Conservation (phyloP, 2,113 vertebrate species). For the Colistium nudipinnis region DNA sequence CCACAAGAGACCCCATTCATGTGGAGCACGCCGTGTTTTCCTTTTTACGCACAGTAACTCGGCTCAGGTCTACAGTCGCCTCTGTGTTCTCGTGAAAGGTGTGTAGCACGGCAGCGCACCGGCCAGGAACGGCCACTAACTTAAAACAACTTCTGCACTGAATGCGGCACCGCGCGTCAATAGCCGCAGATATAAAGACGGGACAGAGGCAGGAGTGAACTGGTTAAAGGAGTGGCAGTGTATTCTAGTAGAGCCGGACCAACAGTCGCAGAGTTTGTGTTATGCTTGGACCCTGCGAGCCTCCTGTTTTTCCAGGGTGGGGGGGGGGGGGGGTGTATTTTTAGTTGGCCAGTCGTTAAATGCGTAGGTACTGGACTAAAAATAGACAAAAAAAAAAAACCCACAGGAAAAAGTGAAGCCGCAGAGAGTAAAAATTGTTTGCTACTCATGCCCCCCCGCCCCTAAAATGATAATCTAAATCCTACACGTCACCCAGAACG, state of each 20-base stretch:
- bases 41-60: slow-evolving; percentile 62
- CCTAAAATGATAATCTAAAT: slow-evolving; percentile 69
- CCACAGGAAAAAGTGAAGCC: slow-evolving; percentile 80
- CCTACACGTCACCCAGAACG: slow-evolving; percentile 62
- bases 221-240: slow-evolving; percentile 67
- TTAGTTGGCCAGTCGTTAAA: slow-evolving; percentile 78
- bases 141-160: slow-evolving; percentile 73
- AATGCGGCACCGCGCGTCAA: slow-evolving; percentile 57
- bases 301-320: slow-evolving; percentile 78
- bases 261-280: slow-evolving; percentile 72
- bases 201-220: slow-evolving; percentile 60
- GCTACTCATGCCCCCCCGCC: slow-evolving; percentile 56
- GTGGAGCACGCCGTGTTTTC: slow-evolving; percentile 54
- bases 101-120: slow-evolving; percentile 41
- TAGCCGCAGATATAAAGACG: slow-evolving; percentile 46
- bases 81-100: slow-evolving; percentile 65
- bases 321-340: slow-evolving; percentile 69
- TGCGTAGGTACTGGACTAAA: slow-evolving; percentile 76
- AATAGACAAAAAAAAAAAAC: slow-evolving; percentile 73
- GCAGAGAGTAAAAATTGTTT: slow-evolving; percentile 73
- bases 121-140: slow-evolving; percentile 48
- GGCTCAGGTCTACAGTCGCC: slow-evolving; percentile 64
- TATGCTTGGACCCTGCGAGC: slow-evolving; percentile 72
- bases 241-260: slow-evolving; percentile 63
- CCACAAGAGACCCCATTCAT: slow-evolving; percentile 76